Conservation (phyloP, 2,888 invertebrate species). For the Heterodera filipjevi region DNA sequence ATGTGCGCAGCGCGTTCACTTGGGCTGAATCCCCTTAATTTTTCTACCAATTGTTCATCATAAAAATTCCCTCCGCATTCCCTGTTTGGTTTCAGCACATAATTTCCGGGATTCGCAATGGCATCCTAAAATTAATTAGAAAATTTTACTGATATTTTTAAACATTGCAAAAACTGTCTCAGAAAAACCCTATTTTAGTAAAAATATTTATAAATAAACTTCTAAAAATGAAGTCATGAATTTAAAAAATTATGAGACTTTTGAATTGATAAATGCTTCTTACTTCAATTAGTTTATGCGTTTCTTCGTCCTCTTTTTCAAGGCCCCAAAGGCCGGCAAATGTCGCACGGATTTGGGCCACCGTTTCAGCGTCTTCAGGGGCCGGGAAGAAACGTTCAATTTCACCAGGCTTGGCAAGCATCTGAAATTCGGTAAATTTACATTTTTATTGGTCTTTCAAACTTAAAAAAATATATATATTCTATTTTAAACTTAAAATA, state of each 20-base stretch:
- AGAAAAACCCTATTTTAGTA: too few species aligned
- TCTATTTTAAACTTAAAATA: too few species aligned
- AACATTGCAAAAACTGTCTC: too few species aligned
- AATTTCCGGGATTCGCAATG: constrained; percentile 75
- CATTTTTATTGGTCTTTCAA: constrained; percentile 26
- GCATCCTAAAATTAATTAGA: constrained; percentile 19
- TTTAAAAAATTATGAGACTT: not conserved
- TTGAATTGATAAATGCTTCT: not conserved
- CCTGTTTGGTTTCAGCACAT: constrained; percentile 87
- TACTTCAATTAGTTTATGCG: constrained; percentile 44
- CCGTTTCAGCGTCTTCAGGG: constrained; percentile 70
- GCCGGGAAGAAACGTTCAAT: constrained; percentile 75
- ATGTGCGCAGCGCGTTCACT: constrained; percentile 44
- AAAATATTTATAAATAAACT: too few species aligned
- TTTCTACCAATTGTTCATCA: constrained; percentile 68
- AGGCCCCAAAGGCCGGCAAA: constrained; percentile 89
- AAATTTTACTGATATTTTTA: not conserved
- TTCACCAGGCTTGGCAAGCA: constrained; percentile 79
- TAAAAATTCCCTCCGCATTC: constrained; percentile 94
- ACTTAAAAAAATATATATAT: too few species aligned
- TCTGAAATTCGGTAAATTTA: not conserved
- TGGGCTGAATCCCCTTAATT: constrained; percentile 29
- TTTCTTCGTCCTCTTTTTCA: constrained; percentile 69
- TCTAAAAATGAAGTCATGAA: not conserved
- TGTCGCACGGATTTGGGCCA: constrained; percentile 75